Evolutionary conservation across 2,797 vertebrate species (phyloP).

Genomic region (Leontocebus nigricollis): DNA sequence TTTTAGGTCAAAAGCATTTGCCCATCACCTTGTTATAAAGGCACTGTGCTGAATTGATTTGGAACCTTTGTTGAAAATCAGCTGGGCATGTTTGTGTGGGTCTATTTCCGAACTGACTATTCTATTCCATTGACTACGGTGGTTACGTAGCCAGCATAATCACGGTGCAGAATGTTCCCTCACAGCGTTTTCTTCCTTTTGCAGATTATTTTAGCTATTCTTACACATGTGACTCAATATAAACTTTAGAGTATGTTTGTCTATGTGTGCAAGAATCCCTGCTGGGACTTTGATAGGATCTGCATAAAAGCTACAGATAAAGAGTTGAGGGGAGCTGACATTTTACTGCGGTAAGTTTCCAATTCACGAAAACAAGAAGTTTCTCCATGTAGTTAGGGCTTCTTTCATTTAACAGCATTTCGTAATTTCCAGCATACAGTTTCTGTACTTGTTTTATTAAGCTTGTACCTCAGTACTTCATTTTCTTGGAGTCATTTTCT

Average conservation of each 20-base stretch:
- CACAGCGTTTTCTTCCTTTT: not conserved
- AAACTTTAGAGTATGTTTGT: not conserved
- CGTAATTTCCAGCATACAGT: not conserved
- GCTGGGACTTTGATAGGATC: not conserved
- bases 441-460: not conserved
- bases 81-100: not conserved
- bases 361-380: not conserved
- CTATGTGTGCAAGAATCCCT: not conserved
- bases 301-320: not conserved
- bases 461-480: not conserved
- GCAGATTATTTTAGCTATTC: not conserved
- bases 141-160: not conserved
- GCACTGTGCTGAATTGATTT: not conserved
- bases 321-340: not conserved
- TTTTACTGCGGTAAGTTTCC: not conserved
- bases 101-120: not conserved
- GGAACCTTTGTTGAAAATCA: not conserved
- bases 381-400: not conserved
- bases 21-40: not conserved
- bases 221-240: not conserved
- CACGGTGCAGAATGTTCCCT: not conserved
- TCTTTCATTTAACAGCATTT: not conserved
- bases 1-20: not conserved
- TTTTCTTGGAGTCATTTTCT: not conserved
- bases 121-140: not conserved